Conservation (phyloP, 2,797 vertebrate genomes). For the Remorina albescens region DNA sequence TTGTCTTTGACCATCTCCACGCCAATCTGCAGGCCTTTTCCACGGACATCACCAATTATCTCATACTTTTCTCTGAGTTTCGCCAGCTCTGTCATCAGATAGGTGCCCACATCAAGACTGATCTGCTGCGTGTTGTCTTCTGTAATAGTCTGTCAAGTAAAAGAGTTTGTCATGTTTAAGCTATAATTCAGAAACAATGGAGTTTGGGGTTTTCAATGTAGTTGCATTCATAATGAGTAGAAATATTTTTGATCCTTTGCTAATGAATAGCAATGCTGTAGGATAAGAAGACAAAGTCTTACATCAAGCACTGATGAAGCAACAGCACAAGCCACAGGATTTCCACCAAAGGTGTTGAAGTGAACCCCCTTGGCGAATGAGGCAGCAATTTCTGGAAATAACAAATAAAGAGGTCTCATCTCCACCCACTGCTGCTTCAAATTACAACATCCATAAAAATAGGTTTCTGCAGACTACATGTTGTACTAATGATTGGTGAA, state of each 20-base stretch:
- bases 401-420: slow-evolving; percentile 37
- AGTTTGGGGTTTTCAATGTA: background rate
- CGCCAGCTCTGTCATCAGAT: slow-evolving; percentile 88
- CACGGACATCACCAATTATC: slow-evolving; percentile 94
- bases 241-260: background rate
- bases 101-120: slow-evolving; percentile 87
- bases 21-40: slow-evolving; percentile 94
- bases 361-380: slow-evolving; percentile 84
- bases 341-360: slow-evolving; percentile 96
- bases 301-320: slow-evolving; percentile 93
- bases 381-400: slow-evolving; percentile 89
- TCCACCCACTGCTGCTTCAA: background rate
- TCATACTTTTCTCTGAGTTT: slow-evolving; percentile 91
- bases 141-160: slow-evolving; percentile 85
- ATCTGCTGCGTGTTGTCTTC: slow-evolving; percentile 89
- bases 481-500: background rate
- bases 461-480: background rate
- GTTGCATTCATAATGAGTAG: background rate
- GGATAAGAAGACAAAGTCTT: slow-evolving; percentile 43
- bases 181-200: background rate
- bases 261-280: background rate
- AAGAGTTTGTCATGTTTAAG: slow-evolving; percentile 1
- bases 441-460: background rate
- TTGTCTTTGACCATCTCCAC: slow-evolving; percentile 96
- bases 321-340: slow-evolving; percentile 87